Percentiles rank a stretch among this genome's conserved stretches.
Conservation (phyloP, 2,797 vertebrate genomes). For the Argya squamiceps region DNA sequence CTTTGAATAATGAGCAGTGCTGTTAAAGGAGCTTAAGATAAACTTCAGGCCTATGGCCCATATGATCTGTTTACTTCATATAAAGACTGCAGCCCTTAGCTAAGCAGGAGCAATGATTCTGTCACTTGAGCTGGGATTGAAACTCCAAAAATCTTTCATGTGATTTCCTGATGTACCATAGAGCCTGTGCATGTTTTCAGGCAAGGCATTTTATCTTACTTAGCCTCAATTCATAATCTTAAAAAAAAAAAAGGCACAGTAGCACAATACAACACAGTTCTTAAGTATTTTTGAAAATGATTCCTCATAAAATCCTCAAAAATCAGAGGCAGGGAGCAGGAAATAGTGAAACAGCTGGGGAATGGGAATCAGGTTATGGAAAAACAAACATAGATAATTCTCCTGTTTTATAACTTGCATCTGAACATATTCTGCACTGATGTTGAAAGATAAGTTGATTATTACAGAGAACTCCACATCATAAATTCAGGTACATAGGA, state of each 20-base stretch:
- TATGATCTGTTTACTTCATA: not conserved
- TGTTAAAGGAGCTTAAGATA: constrained; percentile 60
- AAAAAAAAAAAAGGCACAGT: not conserved
- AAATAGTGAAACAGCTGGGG: not conserved
- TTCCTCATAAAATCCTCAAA: not conserved
- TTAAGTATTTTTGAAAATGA: not conserved
- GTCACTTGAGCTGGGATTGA: not conserved
- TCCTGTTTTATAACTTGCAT: not conserved
- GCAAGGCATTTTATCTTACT: not conserved
- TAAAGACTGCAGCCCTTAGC: not conserved
- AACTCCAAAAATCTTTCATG: not conserved
- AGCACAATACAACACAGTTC: not conserved
- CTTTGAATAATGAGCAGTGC: not conserved
- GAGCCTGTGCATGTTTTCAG: not conserved
- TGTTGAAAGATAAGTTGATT: not conserved
- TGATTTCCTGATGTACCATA: not conserved
- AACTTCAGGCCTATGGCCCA: not conserved
- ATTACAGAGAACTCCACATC: not conserved
- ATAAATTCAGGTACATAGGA: not conserved
- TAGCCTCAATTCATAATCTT: not conserved
- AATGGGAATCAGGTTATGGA: not conserved
- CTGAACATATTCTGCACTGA: not conserved
- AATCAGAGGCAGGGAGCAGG: not conserved
- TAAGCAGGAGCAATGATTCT: not conserved
- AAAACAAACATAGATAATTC: not conserved